These are phyloP conservation scores for Agapostemon virescens DNA, from an alignment of 2,888 invertebrate genomes.

Conservation along the genomic window DNA sequence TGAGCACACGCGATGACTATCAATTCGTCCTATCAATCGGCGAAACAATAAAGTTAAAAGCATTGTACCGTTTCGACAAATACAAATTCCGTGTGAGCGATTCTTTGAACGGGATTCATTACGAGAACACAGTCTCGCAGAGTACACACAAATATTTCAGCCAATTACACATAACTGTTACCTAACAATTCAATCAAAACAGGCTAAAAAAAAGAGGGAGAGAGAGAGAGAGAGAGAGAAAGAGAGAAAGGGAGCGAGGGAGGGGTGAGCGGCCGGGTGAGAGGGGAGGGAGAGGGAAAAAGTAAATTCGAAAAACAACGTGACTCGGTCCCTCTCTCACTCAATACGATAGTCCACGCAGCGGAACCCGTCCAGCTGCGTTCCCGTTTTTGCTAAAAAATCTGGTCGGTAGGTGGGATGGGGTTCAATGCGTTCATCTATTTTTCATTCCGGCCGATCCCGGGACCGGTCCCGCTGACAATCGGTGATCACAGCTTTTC, in stretches of 20 bases:
- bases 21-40: conserved; percentile 3
- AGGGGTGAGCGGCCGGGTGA: background rate
- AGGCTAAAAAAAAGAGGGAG: background rate
- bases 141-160: conserved; percentile 32
- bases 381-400: conserved; percentile 56
- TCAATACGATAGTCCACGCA: conserved; percentile 53
- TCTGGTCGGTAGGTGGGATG: conserved; percentile 37
- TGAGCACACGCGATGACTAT: background rate
- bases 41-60: conserved; percentile 12
- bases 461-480: conserved; percentile 40
- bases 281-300: background rate
- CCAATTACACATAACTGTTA: conserved; percentile 25
- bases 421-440: conserved; percentile 58
- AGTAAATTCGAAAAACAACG: conserved; percentile 42
- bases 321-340: conserved; percentile 44
- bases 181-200: conserved; percentile 38
- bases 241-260: background rate
- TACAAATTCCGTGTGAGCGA: background rate
- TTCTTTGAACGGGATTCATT: conserved; percentile 27
- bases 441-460: conserved; percentile 54
- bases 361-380: conserved; percentile 42
- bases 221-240: background rate
- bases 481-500: conserved; percentile 58
- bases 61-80: conserved; percentile 1
- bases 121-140: conserved; percentile 8